Percentiles rank a stretch among this genome's conserved stretches.
Conservation (phyloP, 64 coral and sea anemone genomes). For the Montipora efflorescens region DNA sequence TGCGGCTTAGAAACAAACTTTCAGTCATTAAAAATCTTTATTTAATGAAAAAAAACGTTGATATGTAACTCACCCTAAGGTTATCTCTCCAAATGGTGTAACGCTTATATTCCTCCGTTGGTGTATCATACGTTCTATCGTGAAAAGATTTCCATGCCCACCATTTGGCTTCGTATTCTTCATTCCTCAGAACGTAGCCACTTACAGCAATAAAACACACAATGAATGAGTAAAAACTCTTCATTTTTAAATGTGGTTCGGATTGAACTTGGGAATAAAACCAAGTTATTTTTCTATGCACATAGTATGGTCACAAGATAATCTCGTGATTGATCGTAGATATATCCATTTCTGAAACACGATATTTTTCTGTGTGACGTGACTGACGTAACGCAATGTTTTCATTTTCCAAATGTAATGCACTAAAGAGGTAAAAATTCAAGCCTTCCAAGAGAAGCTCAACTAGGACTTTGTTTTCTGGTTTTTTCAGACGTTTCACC, state of each 20-base stretch:
- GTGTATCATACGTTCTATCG: constrained; percentile 68
- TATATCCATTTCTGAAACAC: too few relatives aligned
- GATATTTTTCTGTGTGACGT: too few relatives aligned
- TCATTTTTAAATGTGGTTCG: neutral
- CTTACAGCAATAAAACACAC: constrained; percentile 42
- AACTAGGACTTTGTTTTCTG: too few relatives aligned
- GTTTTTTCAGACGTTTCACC: too few relatives aligned
- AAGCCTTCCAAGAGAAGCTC: too few relatives aligned
- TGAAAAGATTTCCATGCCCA: constrained; percentile 82
- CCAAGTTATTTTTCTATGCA: neutral
- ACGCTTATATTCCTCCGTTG: constrained; percentile 55
- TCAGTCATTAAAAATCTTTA: neutral
- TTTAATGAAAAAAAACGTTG: neutral
- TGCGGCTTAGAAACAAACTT: neutral
- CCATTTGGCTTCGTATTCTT: constrained; percentile 57
- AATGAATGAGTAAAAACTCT: constrained; percentile 6
- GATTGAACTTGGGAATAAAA: neutral
- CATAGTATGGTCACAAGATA: neutral
- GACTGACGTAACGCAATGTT: too few relatives aligned
- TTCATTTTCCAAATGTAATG: too few relatives aligned
- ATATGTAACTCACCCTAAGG: constrained; percentile 55
- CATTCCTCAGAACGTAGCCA: constrained; percentile 38
- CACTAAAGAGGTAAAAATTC: too few relatives aligned
- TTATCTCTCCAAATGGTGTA: constrained; percentile 79
- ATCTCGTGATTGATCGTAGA: neutral